Conservation (phyloP, 2,113 vertebrate genomes). For the Ameiurus melas region DNA sequence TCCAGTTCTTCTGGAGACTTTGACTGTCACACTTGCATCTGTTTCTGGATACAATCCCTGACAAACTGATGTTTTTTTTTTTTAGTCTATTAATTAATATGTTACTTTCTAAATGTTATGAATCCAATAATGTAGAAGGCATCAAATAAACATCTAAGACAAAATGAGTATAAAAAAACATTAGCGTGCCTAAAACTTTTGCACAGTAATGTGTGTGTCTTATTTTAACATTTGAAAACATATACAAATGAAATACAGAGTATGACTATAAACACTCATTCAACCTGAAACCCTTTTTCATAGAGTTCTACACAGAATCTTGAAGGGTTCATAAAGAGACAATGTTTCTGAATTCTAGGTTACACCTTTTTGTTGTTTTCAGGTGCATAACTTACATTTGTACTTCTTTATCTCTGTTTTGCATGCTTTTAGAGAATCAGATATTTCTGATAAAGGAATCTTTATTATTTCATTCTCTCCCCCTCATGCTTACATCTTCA, state of each 20-base stretch:
- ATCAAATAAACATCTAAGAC: neutral
- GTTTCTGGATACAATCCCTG: neutral
- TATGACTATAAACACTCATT: neutral
- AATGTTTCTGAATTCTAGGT: neutral
- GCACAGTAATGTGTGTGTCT: neutral
- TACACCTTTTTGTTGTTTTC: neutral
- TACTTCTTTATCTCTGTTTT: too few relatives aligned
- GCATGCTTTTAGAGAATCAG: neutral
- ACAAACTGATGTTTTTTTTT: neutral
- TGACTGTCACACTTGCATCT: neutral
- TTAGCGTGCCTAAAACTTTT: neutral
- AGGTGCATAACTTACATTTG: neutral
- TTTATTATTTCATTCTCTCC: neutral
- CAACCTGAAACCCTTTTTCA: neutral
- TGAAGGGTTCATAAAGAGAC: neutral
- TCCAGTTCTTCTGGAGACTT: neutral
- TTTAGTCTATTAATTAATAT: neutral
- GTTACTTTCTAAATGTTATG: neutral
- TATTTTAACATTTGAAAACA: neutral
- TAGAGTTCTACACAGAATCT: neutral
- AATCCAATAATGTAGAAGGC: neutral
- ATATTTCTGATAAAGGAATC: neutral
- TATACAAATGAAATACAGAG: neutral
- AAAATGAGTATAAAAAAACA: neutral
- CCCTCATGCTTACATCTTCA: neutral